A percentile compares a stretch with the other conserved stretches of the same genome.
phyloP scores from a whole-genome alignment of 2,113 vertebrate genomes.

The Rhinolophus ferrumequinum region DNA sequence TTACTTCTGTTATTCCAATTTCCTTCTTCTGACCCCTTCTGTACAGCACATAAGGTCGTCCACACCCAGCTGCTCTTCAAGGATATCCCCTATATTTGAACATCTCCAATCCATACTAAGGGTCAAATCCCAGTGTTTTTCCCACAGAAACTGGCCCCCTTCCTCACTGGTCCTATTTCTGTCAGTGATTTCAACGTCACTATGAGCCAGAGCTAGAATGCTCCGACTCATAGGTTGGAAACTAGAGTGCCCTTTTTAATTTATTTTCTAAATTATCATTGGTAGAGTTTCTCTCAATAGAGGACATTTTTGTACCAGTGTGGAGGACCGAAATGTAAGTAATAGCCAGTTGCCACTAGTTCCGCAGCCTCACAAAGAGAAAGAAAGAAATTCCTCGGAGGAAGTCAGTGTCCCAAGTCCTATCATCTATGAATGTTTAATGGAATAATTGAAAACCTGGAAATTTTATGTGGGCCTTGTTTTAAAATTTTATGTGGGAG shows the following conservation, averaged over 20 bases:
- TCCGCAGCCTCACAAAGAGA: neutral
- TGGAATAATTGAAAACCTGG: neutral
- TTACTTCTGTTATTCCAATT: neutral
- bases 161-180: neutral
- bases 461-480: neutral
- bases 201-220: neutral
- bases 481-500: neutral
- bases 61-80: neutral
- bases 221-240: neutral
- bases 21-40: neutral
- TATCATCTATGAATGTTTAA: neutral
- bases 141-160: neutral
- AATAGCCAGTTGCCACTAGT: neutral
- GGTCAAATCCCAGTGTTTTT: neutral
- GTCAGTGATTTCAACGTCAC: neutral
- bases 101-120: neutral
- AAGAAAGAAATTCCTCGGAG: neutral
- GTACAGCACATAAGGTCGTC: neutral
- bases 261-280: neutral
- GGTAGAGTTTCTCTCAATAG: neutral
- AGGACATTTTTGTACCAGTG: neutral
- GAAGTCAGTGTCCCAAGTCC: neutral
- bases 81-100: neutral
- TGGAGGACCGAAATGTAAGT: neutral
- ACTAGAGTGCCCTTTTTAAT: neutral